Evolutionary conservation across 2,888 invertebrate species (phyloP), one percentile per base, ranked within the genome.

Genomic region (Romanomermis culicivorax): DNA sequence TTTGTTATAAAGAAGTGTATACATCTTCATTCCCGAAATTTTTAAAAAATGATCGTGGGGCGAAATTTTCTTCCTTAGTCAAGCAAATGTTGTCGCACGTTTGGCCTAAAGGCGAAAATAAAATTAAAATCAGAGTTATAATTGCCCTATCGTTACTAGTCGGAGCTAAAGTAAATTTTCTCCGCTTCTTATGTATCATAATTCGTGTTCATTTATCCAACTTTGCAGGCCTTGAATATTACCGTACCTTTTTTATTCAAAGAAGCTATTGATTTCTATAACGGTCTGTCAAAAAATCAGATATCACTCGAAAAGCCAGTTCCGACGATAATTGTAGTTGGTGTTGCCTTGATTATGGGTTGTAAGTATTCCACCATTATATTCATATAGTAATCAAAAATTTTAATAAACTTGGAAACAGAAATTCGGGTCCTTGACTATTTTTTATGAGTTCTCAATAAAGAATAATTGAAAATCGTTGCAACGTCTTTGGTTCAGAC

Each of bases 241-340:
- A 75, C 80, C 51, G 93, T 97, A 26, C 97, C 97, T 14, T 93
- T 95, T 73, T 72, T 93, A 56, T 91, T 97, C 72, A 93, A 95
- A 71, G 81, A 85, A 67, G 82, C 83, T 0, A 78, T 99, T 56
- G 95, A 97, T 69, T 79, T 79, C 61, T 77, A 93, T 58, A 89
- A 88, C 67, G 69, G 72, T 29, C 61, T 61, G 43, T 61, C 63
- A 11, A 64, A 64, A 11, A 61, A 62, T 51, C 58, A 58, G 14
- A n/a, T n/a, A n/a, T n/a, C n/a, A n/a, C 51, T 62, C 11, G 60
- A 61, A n/a, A 59, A 61, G 1, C 53, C 64, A 1, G 59, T 58
- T 2, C 54, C 59, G 29, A 58, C 64, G 1, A 56, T 68, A 26
- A 54, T 64, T 23, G 63, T 65, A 1, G 60, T 59, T 14, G 67